A percentile compares a stretch with the other conserved stretches of the same genome.
Evolutionary conservation across 2,888 invertebrate genomes (phyloP).

Genomic region (Sarcophaga subvicina): DNA sequence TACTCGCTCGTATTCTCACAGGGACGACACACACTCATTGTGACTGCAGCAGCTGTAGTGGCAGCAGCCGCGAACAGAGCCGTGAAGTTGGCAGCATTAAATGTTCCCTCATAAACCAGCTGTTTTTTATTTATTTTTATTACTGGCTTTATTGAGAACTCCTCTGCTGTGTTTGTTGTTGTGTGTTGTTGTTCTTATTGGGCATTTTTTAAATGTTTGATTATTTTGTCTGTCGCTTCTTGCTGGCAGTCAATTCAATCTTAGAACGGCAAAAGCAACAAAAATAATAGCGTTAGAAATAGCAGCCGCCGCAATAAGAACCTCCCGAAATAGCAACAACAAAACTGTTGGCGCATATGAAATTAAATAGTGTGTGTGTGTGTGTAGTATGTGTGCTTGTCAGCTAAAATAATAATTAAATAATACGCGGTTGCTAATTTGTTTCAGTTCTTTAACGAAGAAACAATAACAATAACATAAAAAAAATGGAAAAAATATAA

Average conservation of each 20-base stretch:
- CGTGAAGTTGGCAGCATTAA: neutral
- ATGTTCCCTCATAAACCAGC: neutral
- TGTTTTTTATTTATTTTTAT: neutral
- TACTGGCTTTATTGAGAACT: neutral
- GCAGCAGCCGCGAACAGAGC: neutral
- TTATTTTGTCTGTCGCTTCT: conserved; percentile 46
- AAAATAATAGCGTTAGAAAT: conserved; percentile 13
- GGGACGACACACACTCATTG: neutral
- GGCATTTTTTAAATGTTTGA: conserved; percentile 55
- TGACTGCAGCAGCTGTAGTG: neutral
- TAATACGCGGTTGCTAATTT: conserved; percentile 68
- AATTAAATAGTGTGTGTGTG: neutral
- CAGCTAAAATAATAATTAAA: conserved; percentile 68
- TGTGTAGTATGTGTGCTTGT: conserved; percentile 24
- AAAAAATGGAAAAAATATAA: conserved; percentile 29
- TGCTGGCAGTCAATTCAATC: conserved; percentile 37
- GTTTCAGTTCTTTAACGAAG: conserved; percentile 65
- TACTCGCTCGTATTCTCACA: conserved; percentile 25
- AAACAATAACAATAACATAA: conserved; percentile 11
- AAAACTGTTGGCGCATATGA: neutral
- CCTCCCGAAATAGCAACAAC: neutral
- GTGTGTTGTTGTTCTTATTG: neutral
- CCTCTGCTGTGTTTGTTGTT: neutral
- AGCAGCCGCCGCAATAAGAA: neutral
- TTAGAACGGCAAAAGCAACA: conserved; percentile 16